phyloP scores from a whole-genome alignment of 2,888 invertebrate species.

The Therioaphis trifolii region DNA sequence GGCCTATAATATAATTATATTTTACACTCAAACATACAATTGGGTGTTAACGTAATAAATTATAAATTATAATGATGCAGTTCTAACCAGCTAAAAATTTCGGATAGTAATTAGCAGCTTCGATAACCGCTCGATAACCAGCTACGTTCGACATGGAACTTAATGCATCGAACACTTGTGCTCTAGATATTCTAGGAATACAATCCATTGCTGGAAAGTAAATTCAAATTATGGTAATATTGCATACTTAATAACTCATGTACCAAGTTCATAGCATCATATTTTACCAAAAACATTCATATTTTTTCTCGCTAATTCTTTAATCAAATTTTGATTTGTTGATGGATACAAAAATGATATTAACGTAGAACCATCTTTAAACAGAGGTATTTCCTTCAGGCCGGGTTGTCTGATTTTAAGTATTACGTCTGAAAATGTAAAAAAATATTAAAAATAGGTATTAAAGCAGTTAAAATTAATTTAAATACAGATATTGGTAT shows the following conservation, averaged over 20 bases:
- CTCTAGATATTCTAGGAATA: constrained; percentile 86
- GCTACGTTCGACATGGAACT: constrained; percentile 93
- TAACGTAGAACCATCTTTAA: constrained; percentile 78
- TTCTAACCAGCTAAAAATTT: constrained; percentile 84
- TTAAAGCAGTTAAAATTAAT: neutral
- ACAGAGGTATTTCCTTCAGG: constrained; percentile 75
- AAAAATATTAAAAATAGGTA: neutral
- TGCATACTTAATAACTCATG: neutral
- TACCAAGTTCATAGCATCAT: neutral
- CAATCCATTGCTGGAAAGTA: constrained; percentile 82
- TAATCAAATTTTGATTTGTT: constrained; percentile 81
- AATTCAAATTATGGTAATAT: constrained; percentile 21
- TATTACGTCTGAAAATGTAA: constrained; percentile 76
- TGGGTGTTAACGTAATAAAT: neutral
- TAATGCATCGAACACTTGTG: constrained; percentile 89
- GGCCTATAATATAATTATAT: constrained; percentile 73
- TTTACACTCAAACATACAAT: too few relatives aligned
- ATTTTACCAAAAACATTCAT: constrained; percentile 84
- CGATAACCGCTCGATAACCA: constrained; percentile 88
- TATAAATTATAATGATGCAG: constrained; percentile 34
- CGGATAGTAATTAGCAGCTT: constrained; percentile 90
- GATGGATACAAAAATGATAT: constrained; percentile 88
- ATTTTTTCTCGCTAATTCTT: constrained; percentile 76
- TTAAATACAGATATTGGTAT: neutral
- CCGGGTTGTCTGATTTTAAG: constrained; percentile 82